These are phyloP conservation scores for Brachyhypopomus gauderio DNA, from an alignment of 2,113 vertebrate species.

Conservation along the genomic window DNA sequence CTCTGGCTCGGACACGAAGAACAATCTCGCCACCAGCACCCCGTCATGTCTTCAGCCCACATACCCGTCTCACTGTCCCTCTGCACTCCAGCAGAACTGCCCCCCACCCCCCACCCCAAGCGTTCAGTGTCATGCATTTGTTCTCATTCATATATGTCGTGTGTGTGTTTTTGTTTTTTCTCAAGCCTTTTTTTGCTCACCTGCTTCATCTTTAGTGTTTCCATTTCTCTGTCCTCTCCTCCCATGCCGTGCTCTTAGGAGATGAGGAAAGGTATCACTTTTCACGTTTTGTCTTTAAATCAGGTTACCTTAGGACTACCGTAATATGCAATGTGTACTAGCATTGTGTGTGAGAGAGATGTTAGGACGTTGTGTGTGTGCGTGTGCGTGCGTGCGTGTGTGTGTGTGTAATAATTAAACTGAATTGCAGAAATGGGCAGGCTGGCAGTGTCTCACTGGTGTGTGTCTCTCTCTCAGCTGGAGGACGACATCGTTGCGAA, in stretches of 20 bases:
- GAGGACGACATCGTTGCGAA: slow-evolving; percentile 99
- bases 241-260: slow-evolving; percentile 43
- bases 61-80: background rate
- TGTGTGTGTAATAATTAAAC: background rate
- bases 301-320: slow-evolving; percentile 15
- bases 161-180: background rate
- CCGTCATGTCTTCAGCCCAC: background rate
- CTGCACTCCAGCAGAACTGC: background rate
- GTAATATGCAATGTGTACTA: slow-evolving; percentile 13
- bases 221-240: slow-evolving; percentile 46
- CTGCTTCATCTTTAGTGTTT: slow-evolving; percentile 26
- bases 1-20: background rate
- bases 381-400: background rate
- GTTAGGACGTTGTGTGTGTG: background rate
- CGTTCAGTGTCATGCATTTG: background rate
- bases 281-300: slow-evolving; percentile 38
- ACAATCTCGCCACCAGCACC: background rate
- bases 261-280: slow-evolving; percentile 54
- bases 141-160: background rate
- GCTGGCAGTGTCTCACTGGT: background rate
- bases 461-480: slow-evolving; percentile 73
- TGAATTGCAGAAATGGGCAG: background rate
- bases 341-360: background rate
- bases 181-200: background rate
- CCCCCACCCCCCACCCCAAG: background rate